Percentiles rank a stretch among this genome's conserved stretches.
Evolutionary conservation across 2,797 vertebrate species (phyloP).

Genomic region (Pempheris klunzingeri): DNA sequence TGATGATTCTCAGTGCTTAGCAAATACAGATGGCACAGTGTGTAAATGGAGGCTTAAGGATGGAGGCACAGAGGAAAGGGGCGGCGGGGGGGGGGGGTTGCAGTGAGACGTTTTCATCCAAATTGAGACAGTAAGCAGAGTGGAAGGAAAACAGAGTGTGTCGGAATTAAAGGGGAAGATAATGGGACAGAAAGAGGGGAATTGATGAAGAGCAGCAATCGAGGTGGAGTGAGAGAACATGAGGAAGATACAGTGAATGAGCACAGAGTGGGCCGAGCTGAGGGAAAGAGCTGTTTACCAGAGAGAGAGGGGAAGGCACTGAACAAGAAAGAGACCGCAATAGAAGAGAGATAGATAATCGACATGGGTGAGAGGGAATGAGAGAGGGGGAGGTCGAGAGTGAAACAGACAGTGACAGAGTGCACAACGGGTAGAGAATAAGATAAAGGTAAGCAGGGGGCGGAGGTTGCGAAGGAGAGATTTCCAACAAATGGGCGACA

Average conservation of each 20-base stretch:
- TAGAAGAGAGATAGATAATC: conserved; percentile 73
- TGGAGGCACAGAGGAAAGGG: conserved; percentile 38
- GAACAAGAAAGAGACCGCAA: conserved; percentile 61
- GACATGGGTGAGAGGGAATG: conserved; percentile 69
- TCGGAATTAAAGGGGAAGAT: conserved; percentile 73
- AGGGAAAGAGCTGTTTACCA: conserved; percentile 75
- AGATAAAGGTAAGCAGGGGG: conserved; percentile 73
- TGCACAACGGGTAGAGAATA: conserved; percentile 61
- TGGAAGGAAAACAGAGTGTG: conserved; percentile 60
- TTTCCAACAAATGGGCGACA: conserved; percentile 60
- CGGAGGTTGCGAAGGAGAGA: conserved; percentile 65
- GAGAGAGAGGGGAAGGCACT: conserved; percentile 60
- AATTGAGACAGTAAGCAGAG: conserved; percentile 63
- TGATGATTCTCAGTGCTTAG: conserved; percentile 75
- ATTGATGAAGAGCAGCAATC: conserved; percentile 62
- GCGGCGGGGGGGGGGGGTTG: conserved; percentile 40
- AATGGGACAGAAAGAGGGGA: conserved; percentile 61
- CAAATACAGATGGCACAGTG: conserved; percentile 79
- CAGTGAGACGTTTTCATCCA: conserved; percentile 70
- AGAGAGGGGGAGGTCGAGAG: conserved; percentile 63
- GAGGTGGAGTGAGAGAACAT: conserved; percentile 57
- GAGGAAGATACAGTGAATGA: conserved; percentile 62
- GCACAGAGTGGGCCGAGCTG: conserved; percentile 64
- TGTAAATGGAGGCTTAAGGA: conserved; percentile 75
- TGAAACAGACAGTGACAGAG: conserved; percentile 80